A percentile compares a stretch with the other conserved stretches of the same genome.
Evolutionary conservation across 2,797 vertebrate species (phyloP).

Genomic region (Esox masquinongy): DNA sequence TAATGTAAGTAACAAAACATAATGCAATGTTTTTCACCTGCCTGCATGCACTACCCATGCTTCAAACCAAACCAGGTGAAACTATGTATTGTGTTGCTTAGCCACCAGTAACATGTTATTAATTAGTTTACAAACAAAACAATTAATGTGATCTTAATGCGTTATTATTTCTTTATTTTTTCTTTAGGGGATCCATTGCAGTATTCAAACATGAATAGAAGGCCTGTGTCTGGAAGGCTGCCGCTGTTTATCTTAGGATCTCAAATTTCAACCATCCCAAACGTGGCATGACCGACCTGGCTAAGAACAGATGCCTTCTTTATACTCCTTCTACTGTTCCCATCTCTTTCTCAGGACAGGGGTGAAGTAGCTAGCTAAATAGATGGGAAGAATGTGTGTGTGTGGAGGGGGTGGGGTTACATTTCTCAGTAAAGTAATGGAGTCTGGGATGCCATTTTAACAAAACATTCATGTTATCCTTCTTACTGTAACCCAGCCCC

Average conservation of each 20-base stretch:
- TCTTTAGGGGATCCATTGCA: conserved; percentile 58
- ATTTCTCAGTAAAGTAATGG: conserved; percentile 51
- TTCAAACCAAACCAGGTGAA: conserved; percentile 27
- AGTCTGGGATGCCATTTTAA: conserved; percentile 88
- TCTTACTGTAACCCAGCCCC: conserved; percentile 86
- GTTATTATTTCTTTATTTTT: conserved; percentile 46
- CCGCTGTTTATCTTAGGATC: conserved; percentile 76
- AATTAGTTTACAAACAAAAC: conserved; percentile 55
- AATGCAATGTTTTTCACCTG: conserved; percentile 19
- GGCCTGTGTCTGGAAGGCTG: conserved; percentile 58
- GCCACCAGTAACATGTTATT: conserved; percentile 52
- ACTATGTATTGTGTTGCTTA: conserved; percentile 13
- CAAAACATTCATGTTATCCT: conserved; percentile 78
- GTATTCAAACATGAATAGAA: conserved; percentile 68
- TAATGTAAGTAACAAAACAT: conserved; percentile 34
- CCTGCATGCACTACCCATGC: conserved; percentile 26
- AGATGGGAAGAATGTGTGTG: conserved; percentile 64
- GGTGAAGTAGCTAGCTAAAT: conserved; percentile 80
- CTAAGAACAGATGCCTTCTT: conserved; percentile 77
- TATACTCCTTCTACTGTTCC: conserved; percentile 67
- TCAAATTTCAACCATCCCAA: conserved; percentile 75
- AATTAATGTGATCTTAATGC: conserved; percentile 54
- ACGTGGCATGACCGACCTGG: conserved; percentile 73
- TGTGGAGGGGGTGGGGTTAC: conserved; percentile 4
- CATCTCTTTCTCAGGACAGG: conserved; percentile 66